These are phyloP conservation scores for Ganaspis sp. DNA, from an alignment of 1,140 invertebrate species.

Conservation along the genomic window DNA sequence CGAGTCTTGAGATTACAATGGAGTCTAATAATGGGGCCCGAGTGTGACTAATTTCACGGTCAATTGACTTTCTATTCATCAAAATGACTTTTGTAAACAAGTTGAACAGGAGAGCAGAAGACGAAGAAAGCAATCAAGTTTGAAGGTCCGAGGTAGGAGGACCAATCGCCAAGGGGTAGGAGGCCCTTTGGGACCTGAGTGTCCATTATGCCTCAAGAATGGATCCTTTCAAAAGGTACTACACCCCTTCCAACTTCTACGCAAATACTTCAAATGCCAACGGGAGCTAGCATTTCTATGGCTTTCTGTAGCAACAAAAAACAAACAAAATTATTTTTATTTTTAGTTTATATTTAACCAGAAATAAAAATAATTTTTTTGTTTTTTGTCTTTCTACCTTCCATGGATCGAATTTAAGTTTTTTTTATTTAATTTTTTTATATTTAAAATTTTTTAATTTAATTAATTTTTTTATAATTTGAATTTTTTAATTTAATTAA, in stretches of 20 bases:
- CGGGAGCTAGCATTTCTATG: too few species aligned
- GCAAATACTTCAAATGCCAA: too few species aligned
- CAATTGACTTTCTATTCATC: slow-evolving; percentile 55
- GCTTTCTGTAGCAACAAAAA: too few species aligned
- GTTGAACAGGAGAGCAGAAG: slow-evolving; percentile 54
- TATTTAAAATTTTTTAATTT: too few species aligned
- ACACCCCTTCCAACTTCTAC: not conserved
- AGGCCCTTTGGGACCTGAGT: not conserved
- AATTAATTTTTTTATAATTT: too few species aligned
- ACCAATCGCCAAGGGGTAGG: not conserved
- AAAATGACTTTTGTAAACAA: slow-evolving; percentile 66
- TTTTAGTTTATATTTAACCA: too few species aligned
- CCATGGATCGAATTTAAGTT: too few species aligned
- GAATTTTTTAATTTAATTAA: too few species aligned
- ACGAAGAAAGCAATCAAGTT: slow-evolving; percentile 20
- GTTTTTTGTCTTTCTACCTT: too few species aligned
- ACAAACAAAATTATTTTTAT: too few species aligned
- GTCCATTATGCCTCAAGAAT: not conserved
- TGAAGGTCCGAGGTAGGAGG: not conserved
- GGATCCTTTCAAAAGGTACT: not conserved
- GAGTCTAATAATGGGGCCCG: not conserved
- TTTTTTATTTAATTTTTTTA: too few species aligned
- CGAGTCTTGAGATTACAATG: not conserved
- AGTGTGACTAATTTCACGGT: slow-evolving; percentile 45
- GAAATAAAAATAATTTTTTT: too few species aligned